phyloP scores from a whole-genome alignment of 2,888 invertebrate species.

The Miltochrista miniata region DNA sequence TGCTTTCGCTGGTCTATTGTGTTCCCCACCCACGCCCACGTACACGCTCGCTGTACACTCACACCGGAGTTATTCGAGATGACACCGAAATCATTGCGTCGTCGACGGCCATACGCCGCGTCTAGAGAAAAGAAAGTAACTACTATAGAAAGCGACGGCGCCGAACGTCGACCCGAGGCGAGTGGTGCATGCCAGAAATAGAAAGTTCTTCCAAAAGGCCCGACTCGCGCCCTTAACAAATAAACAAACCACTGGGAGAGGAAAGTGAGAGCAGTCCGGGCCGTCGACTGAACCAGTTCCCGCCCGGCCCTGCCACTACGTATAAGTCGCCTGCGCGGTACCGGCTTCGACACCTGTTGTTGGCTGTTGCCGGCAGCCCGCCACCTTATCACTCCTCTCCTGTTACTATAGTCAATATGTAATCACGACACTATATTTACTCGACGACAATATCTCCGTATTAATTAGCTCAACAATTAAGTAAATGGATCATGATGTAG shows the following conservation, averaged over 20 bases:
- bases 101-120: slow-evolving; percentile 52
- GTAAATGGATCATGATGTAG: slow-evolving; percentile 41
- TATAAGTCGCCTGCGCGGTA: slow-evolving; percentile 19
- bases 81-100: slow-evolving; percentile 53
- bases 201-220: slow-evolving; percentile 77
- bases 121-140: slow-evolving; percentile 80
- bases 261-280: slow-evolving; percentile 78
- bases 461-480: slow-evolving; percentile 50
- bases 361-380: slow-evolving; percentile 16
- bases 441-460: slow-evolving; percentile 34
- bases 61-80: slow-evolving; percentile 50
- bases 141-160: slow-evolving; percentile 75
- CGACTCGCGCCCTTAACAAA: slow-evolving; percentile 74
- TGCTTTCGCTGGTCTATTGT: slow-evolving; percentile 75
- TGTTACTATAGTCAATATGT: slow-evolving; percentile 50
- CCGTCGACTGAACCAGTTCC: slow-evolving; percentile 68
- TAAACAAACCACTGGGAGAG: slow-evolving; percentile 73
- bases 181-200: slow-evolving; percentile 77
- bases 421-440: slow-evolving; percentile 44
- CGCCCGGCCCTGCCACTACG: slow-evolving; percentile 30
- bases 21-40: slow-evolving; percentile 49
- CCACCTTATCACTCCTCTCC: slow-evolving; percentile 64
- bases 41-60: slow-evolving; percentile 21
- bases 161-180: slow-evolving; percentile 75
- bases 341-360: slow-evolving; percentile 48